Evolutionary conservation across 2,797 vertebrate species (phyloP).

Genomic region (Lepus townsendii): DNA sequence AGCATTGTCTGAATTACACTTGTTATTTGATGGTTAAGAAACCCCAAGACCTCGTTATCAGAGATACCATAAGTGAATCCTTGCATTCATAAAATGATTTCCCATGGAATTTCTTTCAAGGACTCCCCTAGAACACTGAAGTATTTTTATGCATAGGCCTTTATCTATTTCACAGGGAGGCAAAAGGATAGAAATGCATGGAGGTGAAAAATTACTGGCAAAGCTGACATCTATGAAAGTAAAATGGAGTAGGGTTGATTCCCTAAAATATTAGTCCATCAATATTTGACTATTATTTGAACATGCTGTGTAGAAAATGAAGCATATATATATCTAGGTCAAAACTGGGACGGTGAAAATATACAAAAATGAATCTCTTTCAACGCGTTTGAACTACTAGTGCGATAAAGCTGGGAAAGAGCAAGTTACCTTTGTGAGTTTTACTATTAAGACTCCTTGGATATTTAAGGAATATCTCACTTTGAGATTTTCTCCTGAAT

Average conservation of each 20-base stretch:
- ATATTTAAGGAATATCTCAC: background rate
- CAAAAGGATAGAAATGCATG: slow-evolving; percentile 50
- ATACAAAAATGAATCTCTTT: background rate
- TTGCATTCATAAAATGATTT: slow-evolving; percentile 3
- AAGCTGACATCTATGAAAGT: slow-evolving; percentile 4
- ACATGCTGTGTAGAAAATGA: slow-evolving; percentile 29
- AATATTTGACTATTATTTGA: background rate
- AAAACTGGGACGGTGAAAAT: background rate
- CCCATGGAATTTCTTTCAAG: slow-evolving; percentile 10
- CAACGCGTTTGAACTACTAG: background rate
- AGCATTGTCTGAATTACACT: slow-evolving; percentile 4
- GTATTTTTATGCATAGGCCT: slow-evolving; percentile 32
- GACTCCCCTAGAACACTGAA: background rate
- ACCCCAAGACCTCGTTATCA: slow-evolving; percentile 4
- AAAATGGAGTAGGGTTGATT: background rate
- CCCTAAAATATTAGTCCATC: slow-evolving; percentile 13
- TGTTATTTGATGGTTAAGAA: slow-evolving; percentile 42
- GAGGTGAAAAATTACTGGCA: slow-evolving; percentile 22
- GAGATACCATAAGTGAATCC: slow-evolving; percentile 31
- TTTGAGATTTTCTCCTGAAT: slow-evolving; percentile 39
- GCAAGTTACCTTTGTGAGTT: background rate
- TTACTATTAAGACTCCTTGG: background rate
- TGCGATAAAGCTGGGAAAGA: background rate
- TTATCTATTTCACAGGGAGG: slow-evolving; percentile 36
- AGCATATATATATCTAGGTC: background rate